Conservation (phyloP, 1,140 invertebrate species). For the Aphelenchoides fujianensis region DNA sequence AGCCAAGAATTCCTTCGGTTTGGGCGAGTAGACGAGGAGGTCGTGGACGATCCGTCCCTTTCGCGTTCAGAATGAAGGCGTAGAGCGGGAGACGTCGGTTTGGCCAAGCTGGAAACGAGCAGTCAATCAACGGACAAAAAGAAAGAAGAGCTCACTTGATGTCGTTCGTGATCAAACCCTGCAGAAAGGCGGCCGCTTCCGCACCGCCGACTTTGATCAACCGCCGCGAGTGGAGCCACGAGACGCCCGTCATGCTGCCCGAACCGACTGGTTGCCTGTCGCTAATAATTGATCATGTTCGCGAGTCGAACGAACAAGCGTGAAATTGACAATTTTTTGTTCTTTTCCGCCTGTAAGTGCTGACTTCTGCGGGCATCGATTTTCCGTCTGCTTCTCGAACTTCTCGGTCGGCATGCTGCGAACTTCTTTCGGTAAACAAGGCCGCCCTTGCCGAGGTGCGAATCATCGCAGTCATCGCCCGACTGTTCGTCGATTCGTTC, state of each 20-base stretch:
- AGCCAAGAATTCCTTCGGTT: slow-evolving; percentile 48
- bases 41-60: slow-evolving; percentile 65
- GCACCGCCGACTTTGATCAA: slow-evolving; percentile 59
- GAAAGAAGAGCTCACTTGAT: slow-evolving; percentile 44
- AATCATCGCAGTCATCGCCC: too few species aligned
- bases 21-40: slow-evolving; percentile 62
- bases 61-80: slow-evolving; percentile 51
- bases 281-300: too few species aligned
- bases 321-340: too few species aligned
- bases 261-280: too few species aligned
- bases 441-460: too few species aligned
- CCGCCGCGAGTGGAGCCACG: slow-evolving; percentile 30
- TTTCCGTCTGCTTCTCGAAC: too few species aligned
- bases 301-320: too few species aligned
- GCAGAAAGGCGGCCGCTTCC: slow-evolving; percentile 62
- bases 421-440: too few species aligned
- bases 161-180: slow-evolving; percentile 64
- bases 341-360: too few species aligned
- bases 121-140: background rate
- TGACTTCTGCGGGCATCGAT: too few species aligned
- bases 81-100: slow-evolving; percentile 39
- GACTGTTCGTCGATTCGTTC: too few species aligned
- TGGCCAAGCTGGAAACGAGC: slow-evolving; percentile 40
- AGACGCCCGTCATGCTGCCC: slow-evolving; percentile 8
- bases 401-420: too few species aligned